Conservation (phyloP, 2,113 vertebrate genomes). For the Pachyramphus minor region DNA sequence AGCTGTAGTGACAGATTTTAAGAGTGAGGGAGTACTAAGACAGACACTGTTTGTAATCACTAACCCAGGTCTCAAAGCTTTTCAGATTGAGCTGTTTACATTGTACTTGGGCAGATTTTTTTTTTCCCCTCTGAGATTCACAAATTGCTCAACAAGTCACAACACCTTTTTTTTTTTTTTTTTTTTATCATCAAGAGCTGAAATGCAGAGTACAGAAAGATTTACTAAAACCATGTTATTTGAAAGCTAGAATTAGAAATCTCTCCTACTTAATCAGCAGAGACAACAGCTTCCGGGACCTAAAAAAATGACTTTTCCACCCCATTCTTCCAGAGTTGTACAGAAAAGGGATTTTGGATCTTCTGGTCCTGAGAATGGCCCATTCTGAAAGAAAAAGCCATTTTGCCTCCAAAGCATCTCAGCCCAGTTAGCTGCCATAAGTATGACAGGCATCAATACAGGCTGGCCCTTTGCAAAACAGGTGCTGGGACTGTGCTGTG, state of each 20-base stretch:
- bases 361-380: not conserved
- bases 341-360: not conserved
- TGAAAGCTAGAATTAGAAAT: not conserved
- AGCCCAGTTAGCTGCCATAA: not conserved
- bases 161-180: not conserved
- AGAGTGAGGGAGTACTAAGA: not conserved
- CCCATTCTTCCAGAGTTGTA: not conserved
- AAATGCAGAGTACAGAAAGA: not conserved
- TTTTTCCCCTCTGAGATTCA: not conserved
- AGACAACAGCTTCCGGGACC: not conserved
- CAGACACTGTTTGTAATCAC: not conserved
- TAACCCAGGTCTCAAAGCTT: not conserved
- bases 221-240: not conserved
- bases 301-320: not conserved
- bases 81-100: slow-evolving; percentile 1
- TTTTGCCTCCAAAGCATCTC: not conserved
- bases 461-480: not conserved
- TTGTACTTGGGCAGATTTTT: not conserved
- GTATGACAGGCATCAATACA: rapidly evolving
- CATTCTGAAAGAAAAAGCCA: not conserved
- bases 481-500: not conserved
- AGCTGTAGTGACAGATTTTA: not conserved
- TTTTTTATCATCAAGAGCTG: not conserved
- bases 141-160: not conserved
- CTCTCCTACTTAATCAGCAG: not conserved